These are phyloP conservation scores for Pyrgilauda ruficollis DNA, from an alignment of 2,113 vertebrate genomes.

Conservation along the genomic window DNA sequence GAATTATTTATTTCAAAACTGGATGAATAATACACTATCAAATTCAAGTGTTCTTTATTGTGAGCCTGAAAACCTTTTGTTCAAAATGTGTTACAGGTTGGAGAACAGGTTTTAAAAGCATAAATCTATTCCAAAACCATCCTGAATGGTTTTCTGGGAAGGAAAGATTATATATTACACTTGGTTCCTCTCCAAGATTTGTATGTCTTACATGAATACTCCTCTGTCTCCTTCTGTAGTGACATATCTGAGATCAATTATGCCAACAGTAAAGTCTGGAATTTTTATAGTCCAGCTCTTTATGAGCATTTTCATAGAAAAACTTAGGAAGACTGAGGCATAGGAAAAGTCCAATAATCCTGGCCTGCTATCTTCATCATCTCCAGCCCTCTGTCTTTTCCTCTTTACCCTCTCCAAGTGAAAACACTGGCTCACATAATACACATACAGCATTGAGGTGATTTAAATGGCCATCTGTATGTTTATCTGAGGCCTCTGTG, in stretches of 20 bases:
- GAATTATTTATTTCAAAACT: neutral
- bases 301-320: slow-evolving; percentile 31
- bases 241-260: slow-evolving; percentile 63
- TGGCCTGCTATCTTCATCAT: slow-evolving; percentile 52
- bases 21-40: neutral
- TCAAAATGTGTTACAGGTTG: neutral
- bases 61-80: neutral
- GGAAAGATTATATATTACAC: slow-evolving; percentile 38
- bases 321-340: slow-evolving; percentile 19
- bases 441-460: slow-evolving; percentile 25
- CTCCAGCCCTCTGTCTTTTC: slow-evolving; percentile 45
- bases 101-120: slow-evolving; percentile 28
- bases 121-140: slow-evolving; percentile 14
- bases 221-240: slow-evolving; percentile 46
- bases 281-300: slow-evolving; percentile 52
- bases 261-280: slow-evolving; percentile 52
- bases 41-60: neutral
- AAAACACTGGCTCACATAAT: neutral
- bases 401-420: slow-evolving; percentile 21
- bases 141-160: slow-evolving; percentile 20
- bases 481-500: slow-evolving; percentile 3
- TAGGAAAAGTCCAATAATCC: slow-evolving; percentile 51
- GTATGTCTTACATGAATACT: slow-evolving; percentile 56
- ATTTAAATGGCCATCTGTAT: slow-evolving; percentile 39
- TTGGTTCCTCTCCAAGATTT: slow-evolving; percentile 41